Conservation (phyloP, 2,888 invertebrate genomes). For the Bugula neritina region DNA sequence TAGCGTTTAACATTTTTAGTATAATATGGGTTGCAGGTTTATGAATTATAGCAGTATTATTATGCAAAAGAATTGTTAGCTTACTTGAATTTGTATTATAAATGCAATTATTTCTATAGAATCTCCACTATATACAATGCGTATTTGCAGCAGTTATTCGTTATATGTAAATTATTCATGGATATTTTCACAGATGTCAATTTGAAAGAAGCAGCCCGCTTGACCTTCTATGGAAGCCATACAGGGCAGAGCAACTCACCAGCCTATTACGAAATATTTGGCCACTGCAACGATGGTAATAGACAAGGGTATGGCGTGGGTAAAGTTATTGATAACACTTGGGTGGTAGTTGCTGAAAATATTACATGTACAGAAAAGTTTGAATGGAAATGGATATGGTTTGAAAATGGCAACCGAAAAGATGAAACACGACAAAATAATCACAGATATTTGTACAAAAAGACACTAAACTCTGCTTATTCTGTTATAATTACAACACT, state of each 20-base stretch:
- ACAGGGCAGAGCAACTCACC: background rate
- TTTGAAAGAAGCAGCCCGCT: background rate
- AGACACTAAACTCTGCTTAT: background rate
- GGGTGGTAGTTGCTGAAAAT: background rate
- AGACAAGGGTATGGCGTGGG: background rate
- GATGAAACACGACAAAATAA: background rate
- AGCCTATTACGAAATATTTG: background rate
- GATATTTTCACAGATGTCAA: background rate
- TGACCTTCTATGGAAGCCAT: background rate
- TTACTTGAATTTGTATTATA: too few species aligned
- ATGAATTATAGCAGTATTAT: too few species aligned
- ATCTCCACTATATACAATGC: too few species aligned
- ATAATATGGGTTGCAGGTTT: too few species aligned
- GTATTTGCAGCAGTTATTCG: too few species aligned
- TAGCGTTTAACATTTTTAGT: too few species aligned
- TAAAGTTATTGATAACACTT: background rate
- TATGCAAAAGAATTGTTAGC: too few species aligned
- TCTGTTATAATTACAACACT: background rate
- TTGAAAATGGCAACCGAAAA: background rate
- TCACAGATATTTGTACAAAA: background rate
- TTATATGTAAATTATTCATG: too few species aligned
- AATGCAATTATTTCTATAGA: too few species aligned
- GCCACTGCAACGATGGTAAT: background rate
- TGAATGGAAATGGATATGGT: background rate
- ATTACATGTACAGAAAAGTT: background rate